Evolutionary conservation across 2,797 vertebrate genomes (phyloP), one percentile per base, ranked within the genome.

Genomic region (Botia almorhae): DNA sequence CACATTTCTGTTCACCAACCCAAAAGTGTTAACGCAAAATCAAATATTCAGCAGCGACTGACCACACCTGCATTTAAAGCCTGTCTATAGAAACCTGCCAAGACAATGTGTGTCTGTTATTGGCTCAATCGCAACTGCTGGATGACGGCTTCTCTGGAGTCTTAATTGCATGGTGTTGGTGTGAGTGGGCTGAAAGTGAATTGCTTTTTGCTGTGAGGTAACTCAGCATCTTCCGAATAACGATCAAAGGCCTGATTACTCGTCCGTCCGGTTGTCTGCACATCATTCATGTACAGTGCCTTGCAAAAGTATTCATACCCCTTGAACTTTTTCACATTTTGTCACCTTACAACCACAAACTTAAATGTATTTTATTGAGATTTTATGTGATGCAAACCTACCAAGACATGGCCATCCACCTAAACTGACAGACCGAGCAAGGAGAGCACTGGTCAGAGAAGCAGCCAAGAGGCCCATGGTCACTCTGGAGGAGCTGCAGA

Each of bases 161-260:
- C 26, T 64, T 72, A 71, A 79, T 72, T 71, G 69, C 29, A 64
- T 19, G 10, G 19, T 43, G 46, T 43, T 79, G 70, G 51, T 79
- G 68, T 50, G 58, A 63, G 77, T 72, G 77, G 77, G 77, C 69
- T 17, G 58, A 79, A 58, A 71, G 29, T 16, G 16, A 64, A 55
- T 64, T 39, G 69, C 69, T 71, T 63, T 70, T 46, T 77, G 68
- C 76, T 71, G 56, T 39, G 68, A 71, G 68, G 69, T 71, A 51
- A 63, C 46, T 39, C 39, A 63, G 36, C 19, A 77, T 77, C 64
- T 51, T 69, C 23, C 36, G 67, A 61, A 60, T 43, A 50, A 21
- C 48, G 13, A 55, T 69, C 33, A 48, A 56, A 75, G 67, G 77
- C 63, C 60, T 10, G n/a, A 78, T 78, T 58, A 43, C 43, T 78